Conservation (phyloP, 2,888 invertebrate species). For the Timandra comae region DNA sequence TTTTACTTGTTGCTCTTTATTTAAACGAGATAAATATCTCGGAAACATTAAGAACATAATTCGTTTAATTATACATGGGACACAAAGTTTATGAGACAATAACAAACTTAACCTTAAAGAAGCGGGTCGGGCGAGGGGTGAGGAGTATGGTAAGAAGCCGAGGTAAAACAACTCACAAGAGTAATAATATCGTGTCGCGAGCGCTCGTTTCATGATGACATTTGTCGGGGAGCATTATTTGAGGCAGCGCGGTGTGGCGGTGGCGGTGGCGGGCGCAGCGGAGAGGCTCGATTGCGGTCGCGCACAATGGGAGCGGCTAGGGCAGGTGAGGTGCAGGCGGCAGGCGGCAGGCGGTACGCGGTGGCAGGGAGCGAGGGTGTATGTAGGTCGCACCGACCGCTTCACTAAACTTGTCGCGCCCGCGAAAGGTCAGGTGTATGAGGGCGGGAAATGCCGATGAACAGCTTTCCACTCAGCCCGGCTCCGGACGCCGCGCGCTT, state of each 20-base stretch:
- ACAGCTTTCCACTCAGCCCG: slow-evolving; percentile 40
- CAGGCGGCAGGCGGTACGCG: slow-evolving; percentile 30
- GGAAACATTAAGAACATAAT: slow-evolving; percentile 29
- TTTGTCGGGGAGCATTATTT: slow-evolving; percentile 55
- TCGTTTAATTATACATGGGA: slow-evolving; percentile 35
- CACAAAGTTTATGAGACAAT: slow-evolving; percentile 45
- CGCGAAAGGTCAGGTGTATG: slow-evolving; percentile 74
- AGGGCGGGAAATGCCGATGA: slow-evolving; percentile 68
- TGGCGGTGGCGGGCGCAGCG: slow-evolving; percentile 28
- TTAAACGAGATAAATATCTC: slow-evolving; percentile 21
- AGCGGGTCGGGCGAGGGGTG: slow-evolving; percentile 27
- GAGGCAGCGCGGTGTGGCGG: slow-evolving; percentile 30
- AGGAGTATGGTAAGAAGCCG: slow-evolving; percentile 10
- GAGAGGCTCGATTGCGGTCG: slow-evolving; percentile 55
- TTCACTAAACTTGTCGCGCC: slow-evolving; percentile 70
- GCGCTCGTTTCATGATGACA: slow-evolving; percentile 50
- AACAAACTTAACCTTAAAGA: slow-evolving; percentile 36
- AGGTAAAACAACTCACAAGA: slow-evolving; percentile 52
- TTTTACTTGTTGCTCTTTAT: no score
- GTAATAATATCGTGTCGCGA: slow-evolving; percentile 50
- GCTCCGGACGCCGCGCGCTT: slow-evolving; percentile 38
- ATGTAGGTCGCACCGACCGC: slow-evolving; percentile 70
- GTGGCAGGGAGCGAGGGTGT: slow-evolving; percentile 35
- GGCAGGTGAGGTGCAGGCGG: slow-evolving; percentile 28
- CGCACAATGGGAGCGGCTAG: slow-evolving; percentile 42